Conservation (phyloP, 2,888 invertebrate species). For the Brachyopa scutellaris region DNA sequence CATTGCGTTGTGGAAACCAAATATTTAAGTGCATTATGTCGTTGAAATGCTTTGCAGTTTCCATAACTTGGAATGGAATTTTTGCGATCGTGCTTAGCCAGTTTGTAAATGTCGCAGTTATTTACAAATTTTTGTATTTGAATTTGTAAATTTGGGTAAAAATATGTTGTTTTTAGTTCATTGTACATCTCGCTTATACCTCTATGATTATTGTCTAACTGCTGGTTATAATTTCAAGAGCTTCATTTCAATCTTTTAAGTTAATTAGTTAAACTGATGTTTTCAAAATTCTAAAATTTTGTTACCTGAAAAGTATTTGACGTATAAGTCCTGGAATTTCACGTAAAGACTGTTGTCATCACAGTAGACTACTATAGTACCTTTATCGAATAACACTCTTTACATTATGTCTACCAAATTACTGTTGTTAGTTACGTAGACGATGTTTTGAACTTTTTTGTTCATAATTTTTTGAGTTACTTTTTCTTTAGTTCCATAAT, state of each 20-base stretch:
- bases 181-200: slow-evolving; percentile 8
- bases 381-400: slow-evolving; percentile 16
- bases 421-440: background rate
- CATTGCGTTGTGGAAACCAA: slow-evolving; percentile 12
- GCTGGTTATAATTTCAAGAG: background rate
- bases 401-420: slow-evolving; percentile 13
- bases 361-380: slow-evolving; percentile 9
- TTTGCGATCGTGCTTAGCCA: slow-evolving; percentile 12
- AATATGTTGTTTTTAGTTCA: slow-evolving; percentile 18
- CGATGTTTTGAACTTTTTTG: slow-evolving; percentile 23
- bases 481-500: slow-evolving; percentile 3
- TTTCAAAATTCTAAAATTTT: slow-evolving; percentile 7
- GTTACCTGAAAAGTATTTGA: slow-evolving; percentile 3
- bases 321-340: slow-evolving; percentile 12
- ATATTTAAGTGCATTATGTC: slow-evolving; percentile 13
- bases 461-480: slow-evolving; percentile 4
- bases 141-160: slow-evolving; percentile 22
- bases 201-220: slow-evolving; percentile 8
- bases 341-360: slow-evolving; percentile 7
- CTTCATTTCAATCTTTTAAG: slow-evolving; percentile 13
- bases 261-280: slow-evolving; percentile 3
- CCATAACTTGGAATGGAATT: slow-evolving; percentile 1
- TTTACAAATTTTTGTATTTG: slow-evolving; percentile 12
- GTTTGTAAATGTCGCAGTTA: slow-evolving; percentile 14
- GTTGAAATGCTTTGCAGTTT: slow-evolving; percentile 11